Conservation (phyloP, 2,113 vertebrate genomes). For the Neofelis nebulosa region DNA sequence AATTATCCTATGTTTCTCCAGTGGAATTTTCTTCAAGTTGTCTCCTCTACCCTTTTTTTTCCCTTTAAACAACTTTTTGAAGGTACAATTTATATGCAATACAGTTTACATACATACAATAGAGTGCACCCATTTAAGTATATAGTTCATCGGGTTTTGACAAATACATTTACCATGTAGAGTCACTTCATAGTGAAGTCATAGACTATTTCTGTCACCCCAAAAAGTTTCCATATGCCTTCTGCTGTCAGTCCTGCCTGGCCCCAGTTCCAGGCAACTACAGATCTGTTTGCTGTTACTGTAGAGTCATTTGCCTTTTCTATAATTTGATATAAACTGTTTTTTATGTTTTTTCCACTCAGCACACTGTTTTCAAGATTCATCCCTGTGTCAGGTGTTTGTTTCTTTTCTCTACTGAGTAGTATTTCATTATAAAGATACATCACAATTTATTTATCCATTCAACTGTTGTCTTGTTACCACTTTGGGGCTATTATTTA, state of each 20-base stretch:
- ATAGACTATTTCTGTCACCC: background rate
- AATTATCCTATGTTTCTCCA: background rate
- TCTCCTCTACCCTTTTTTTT: background rate
- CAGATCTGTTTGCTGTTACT: background rate
- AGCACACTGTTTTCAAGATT: background rate
- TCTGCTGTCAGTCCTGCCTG: background rate
- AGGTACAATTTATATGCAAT: background rate
- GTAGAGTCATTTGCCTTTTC: background rate
- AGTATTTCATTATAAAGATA: background rate
- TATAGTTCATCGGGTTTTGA: background rate
- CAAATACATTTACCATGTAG: background rate
- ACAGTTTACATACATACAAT: background rate
- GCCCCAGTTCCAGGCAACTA: background rate
- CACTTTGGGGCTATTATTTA: background rate
- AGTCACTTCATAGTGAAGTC: background rate
- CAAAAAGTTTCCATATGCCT: background rate
- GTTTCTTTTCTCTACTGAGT: background rate
- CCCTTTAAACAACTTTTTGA: background rate
- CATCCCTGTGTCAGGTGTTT: background rate
- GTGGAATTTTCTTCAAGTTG: background rate
- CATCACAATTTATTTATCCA: background rate
- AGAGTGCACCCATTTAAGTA: background rate
- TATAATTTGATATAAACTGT: background rate
- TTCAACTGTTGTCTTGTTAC: background rate
- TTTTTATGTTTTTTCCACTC: background rate